Evolutionary conservation across 2,113 vertebrate species (phyloP).

Genomic region (Malurus elegans): DNA sequence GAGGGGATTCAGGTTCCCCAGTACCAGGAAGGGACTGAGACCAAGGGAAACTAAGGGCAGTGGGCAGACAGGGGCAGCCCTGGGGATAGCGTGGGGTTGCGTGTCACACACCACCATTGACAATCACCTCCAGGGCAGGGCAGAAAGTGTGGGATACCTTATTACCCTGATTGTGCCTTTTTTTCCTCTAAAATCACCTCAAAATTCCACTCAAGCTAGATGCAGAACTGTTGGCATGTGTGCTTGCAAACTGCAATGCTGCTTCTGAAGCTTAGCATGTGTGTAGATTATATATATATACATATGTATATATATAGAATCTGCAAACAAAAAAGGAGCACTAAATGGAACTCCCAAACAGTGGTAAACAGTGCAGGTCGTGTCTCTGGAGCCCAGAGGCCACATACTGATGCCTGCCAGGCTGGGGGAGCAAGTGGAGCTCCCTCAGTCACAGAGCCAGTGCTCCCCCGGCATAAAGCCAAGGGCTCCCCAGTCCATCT

Average conservation of each 20-base stretch:
- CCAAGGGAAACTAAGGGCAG: not conserved
- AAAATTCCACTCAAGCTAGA: not conserved
- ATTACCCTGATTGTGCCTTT: not conserved
- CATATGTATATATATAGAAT: not conserved
- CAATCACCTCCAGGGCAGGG: not conserved
- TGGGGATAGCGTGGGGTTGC: accelerated
- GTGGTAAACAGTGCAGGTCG: accelerated
- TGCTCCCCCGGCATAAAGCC: accelerated
- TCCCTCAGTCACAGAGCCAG: not conserved
- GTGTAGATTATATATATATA: too few relatives aligned
- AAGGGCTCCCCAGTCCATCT: accelerated
- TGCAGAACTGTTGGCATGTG: not conserved
- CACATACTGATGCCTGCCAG: accelerated
- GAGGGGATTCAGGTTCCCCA: not conserved
- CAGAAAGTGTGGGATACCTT: not conserved
- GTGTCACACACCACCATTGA: accelerated
- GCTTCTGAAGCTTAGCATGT: not conserved
- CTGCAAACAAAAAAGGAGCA: not conserved
- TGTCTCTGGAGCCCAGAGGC: not conserved
- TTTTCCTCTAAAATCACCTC: not conserved
- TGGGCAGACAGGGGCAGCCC: accelerated
- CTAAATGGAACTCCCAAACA: not conserved
- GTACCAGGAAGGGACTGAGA: not conserved
- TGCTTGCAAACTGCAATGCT: not conserved
- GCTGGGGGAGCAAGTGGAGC: not conserved